Percentiles rank a stretch among this genome's conserved stretches.
phyloP scores from a whole-genome alignment of 2,888 invertebrate genomes.

The Aspidiotus destructor region DNA sequence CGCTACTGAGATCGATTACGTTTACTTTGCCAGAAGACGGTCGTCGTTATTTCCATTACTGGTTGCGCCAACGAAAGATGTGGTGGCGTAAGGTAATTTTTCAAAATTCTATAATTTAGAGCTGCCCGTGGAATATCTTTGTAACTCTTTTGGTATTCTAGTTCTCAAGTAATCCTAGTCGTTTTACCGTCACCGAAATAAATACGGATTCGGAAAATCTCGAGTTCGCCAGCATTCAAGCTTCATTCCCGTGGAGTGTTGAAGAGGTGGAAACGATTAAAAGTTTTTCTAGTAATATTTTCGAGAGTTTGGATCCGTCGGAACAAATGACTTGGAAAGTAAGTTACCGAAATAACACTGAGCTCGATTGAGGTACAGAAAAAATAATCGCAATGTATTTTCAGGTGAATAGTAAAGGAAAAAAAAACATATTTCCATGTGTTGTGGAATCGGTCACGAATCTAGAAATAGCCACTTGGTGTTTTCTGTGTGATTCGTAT shows the following conservation, averaged over 20 bases:
- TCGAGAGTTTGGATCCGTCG: conserved; percentile 35
- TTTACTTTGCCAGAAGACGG: conserved; percentile 37
- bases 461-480: conserved; percentile 48
- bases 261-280: conserved; percentile 55
- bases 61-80: conserved; percentile 65
- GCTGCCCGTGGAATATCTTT: background rate
- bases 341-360: conserved; percentile 22
- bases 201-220: conserved; percentile 42
- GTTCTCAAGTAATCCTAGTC: conserved; percentile 61
- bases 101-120: background rate
- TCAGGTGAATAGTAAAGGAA: conserved; percentile 42
- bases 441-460: conserved; percentile 46
- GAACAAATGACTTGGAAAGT: conserved; percentile 37
- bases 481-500: conserved; percentile 50
- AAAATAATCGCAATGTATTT: conserved; percentile 32
- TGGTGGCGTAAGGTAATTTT: conserved; percentile 69
- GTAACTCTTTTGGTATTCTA: conserved; percentile 38
- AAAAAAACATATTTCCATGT: conserved; percentile 42
- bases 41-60: conserved; percentile 59
- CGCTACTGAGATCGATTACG: conserved; percentile 36
- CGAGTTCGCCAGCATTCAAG: conserved; percentile 52
- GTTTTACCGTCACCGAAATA: conserved; percentile 55
- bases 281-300: conserved; percentile 35
- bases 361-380: no score
- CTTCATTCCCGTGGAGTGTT: conserved; percentile 54